phyloP scores from a whole-genome alignment of 2,113 vertebrate species.

The Pterocles orientalis region DNA sequence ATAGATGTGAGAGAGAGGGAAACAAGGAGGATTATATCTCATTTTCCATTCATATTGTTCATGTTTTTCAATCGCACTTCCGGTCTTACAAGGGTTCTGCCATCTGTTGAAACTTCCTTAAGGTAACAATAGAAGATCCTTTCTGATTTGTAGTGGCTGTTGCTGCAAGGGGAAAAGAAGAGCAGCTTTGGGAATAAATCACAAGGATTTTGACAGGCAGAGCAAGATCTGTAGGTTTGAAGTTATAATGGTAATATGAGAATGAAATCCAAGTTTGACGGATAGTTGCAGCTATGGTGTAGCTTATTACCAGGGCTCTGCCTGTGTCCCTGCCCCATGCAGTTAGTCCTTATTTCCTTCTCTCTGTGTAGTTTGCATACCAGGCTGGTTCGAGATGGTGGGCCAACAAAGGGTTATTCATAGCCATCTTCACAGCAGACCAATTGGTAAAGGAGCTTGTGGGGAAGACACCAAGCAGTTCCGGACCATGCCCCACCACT shows the following conservation, averaged over 20 bases:
- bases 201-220: neutral
- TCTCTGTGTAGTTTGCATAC: neutral
- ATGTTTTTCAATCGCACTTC: neutral
- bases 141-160: neutral
- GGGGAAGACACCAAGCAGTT: neutral
- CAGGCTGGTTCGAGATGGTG: neutral
- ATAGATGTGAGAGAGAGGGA: neutral
- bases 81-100: neutral
- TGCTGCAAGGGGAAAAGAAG: neutral
- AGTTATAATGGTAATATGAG: neutral
- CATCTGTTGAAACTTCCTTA: neutral
- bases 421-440: neutral
- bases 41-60: neutral
- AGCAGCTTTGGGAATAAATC: neutral
- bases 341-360: neutral
- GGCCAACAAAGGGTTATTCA: neutral
- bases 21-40: neutral
- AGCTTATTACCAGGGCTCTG: neutral
- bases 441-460: neutral
- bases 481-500: neutral
- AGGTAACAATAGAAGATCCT: neutral
- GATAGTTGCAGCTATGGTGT: neutral
- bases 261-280: neutral
- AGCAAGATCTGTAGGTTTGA: neutral
- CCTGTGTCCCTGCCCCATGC: fast-evolving